phyloP scores from a whole-genome alignment of 2,113 vertebrate genomes.

The Apodemus sylvaticus region DNA sequence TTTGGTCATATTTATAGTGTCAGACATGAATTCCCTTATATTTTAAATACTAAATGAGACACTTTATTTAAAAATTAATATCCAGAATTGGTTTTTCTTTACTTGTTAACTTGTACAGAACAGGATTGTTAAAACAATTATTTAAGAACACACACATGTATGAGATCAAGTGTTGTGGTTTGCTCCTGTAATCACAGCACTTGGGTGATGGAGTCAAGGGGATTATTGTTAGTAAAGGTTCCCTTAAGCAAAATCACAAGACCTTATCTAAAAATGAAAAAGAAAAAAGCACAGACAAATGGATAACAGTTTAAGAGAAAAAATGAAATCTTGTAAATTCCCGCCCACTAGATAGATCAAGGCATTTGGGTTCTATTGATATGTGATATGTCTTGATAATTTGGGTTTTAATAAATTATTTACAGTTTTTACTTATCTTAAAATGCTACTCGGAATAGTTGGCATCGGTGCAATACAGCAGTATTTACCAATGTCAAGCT shows the following conservation, averaged over 20 bases:
- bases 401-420: background rate
- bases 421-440: background rate
- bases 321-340: background rate
- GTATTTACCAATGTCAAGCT: background rate
- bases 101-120: background rate
- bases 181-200: background rate
- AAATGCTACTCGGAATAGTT: background rate
- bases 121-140: background rate
- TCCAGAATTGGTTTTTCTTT: background rate
- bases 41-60: constrained; percentile 4
- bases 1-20: background rate
- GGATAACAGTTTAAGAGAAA: background rate
- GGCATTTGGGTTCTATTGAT: background rate
- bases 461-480: background rate
- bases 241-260: too few relatives aligned
- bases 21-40: background rate
- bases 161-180: background rate
- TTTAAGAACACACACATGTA: background rate
- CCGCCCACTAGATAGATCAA: background rate
- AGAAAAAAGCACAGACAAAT: background rate
- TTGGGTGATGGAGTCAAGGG: background rate
- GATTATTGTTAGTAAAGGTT: background rate
- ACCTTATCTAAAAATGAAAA: background rate
- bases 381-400: background rate
- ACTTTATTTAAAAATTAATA: constrained; percentile 3